Percentiles rank a stretch among this genome's conserved stretches.
Conservation (phyloP, 2,888 invertebrate genomes). For the Marronus borbonicus region DNA sequence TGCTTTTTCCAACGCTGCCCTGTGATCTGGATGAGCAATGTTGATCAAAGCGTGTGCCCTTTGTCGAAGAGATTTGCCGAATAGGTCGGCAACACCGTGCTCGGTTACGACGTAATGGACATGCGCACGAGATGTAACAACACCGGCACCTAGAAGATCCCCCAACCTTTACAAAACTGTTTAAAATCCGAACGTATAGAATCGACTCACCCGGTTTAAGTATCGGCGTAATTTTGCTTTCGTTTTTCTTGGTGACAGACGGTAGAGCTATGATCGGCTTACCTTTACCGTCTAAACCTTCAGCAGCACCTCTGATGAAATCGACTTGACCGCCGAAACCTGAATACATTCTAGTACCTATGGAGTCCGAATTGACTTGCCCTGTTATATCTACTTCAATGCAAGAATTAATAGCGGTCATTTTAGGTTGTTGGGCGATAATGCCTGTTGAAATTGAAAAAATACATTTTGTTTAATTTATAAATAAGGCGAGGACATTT, state of each 20-base stretch:
- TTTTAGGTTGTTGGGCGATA: slow-evolving; percentile 87
- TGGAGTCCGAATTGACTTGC: slow-evolving; percentile 94
- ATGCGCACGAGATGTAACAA: slow-evolving; percentile 93
- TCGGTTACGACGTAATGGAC: slow-evolving; percentile 96
- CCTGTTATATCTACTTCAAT: slow-evolving; percentile 96
- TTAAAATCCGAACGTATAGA: neutral
- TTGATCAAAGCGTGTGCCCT: slow-evolving; percentile 91
- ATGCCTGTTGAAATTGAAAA: slow-evolving; percentile 70
- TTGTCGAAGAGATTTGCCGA: slow-evolving; percentile 92
- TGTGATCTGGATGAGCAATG: slow-evolving; percentile 91
- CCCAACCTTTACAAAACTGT: neutral
- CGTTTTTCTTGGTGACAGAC: slow-evolving; percentile 84
- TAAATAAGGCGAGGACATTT: too few species aligned
- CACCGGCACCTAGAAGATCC: slow-evolving; percentile 85
- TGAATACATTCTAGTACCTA: slow-evolving; percentile 85
- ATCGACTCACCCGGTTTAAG: slow-evolving; percentile 80
- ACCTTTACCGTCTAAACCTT: slow-evolving; percentile 87
- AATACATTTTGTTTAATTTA: too few species aligned
- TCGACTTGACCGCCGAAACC: slow-evolving; percentile 97
- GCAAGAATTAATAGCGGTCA: slow-evolving; percentile 98
- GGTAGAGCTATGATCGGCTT: slow-evolving; percentile 94
- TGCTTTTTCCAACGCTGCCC: slow-evolving; percentile 87
- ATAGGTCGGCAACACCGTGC: slow-evolving; percentile 89
- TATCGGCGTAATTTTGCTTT: slow-evolving; percentile 87
- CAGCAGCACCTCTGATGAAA: slow-evolving; percentile 93